Base-by-base conservation (phyloP, 2,113 vertebrate genomes). In the Machaerirhynchus nigripectus region DNA sequence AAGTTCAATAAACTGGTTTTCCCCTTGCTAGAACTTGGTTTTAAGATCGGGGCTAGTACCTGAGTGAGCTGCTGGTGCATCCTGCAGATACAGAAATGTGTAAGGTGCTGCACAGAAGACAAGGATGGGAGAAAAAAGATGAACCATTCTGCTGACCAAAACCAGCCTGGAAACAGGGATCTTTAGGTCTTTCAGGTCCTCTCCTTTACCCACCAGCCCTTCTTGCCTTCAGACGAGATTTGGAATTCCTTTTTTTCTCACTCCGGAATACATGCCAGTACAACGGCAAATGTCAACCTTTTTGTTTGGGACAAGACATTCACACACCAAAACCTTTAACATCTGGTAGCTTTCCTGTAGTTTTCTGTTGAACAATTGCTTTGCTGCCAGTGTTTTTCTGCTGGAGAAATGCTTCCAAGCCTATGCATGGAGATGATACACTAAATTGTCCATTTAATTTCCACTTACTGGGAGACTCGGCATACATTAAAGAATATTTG, bases 391-490 rank as follows among this genome's bases (percentile, higher is more conserved):
- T 92, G 91, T 82, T 95, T 92, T 90, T 78, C 68, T 49, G 4
- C 92, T 88, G 83, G 92, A 93, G 93, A 95, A 96, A 92, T 50
- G 82, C 27, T 95, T 70, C 81, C 24, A 19, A 97, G 95, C 69
- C 80, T 93, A 50, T 70, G 74, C 92, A 91, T 77, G 89, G 92
- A 74, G 56, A 97, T 97, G 96, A 97, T 97, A 96, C 95, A 96
- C 87, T 97, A 97, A 98, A 97, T 84, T 52, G 97, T 95, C 95
- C 97, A 96, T 97, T 97, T 98, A 97, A 98, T 97, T 98, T 95
- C 96, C 90, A 92, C 93, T 97, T 97, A 97, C 96, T 97, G 92
- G 77, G 96, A 95, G 90, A 95, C 95, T 97, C 17, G 1, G 93
- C 82, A 79, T 95, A 93, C 95, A 95, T 97, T 98, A 98, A 97